phyloP scores from a whole-genome alignment of 2,113 vertebrate species.

The Calyptomena viridis region DNA sequence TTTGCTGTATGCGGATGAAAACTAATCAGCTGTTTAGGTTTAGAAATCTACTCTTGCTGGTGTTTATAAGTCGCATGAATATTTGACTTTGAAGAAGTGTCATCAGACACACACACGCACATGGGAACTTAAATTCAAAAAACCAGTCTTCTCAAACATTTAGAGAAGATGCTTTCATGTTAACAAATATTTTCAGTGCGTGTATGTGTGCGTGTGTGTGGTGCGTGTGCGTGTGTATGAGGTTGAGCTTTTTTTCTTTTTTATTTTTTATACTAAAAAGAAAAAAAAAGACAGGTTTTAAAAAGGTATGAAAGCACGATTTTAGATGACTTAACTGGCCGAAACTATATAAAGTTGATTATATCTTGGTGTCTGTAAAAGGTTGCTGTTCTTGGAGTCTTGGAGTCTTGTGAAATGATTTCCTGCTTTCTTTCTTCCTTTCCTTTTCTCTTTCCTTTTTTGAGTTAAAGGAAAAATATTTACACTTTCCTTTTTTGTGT shows the following conservation, averaged over 20 bases:
- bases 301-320: constrained; percentile 82
- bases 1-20: constrained; percentile 85
- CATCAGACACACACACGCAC: constrained; percentile 74
- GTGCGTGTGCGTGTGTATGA: constrained; percentile 33
- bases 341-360: constrained; percentile 78
- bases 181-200: constrained; percentile 73
- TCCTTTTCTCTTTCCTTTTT: constrained; percentile 67
- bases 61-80: constrained; percentile 90
- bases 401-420: constrained; percentile 80
- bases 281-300: constrained; percentile 81
- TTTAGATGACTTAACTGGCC: constrained; percentile 81
- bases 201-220: constrained; percentile 67
- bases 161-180: constrained; percentile 75
- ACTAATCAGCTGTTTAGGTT: constrained; percentile 88
- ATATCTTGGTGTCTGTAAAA: constrained; percentile 81
- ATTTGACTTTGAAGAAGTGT: constrained; percentile 84
- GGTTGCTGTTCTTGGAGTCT: constrained; percentile 82
- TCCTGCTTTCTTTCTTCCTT: constrained; percentile 75
- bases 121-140: constrained; percentile 61
- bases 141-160: constrained; percentile 72
- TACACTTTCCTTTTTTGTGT: constrained; percentile 78
- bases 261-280: constrained; percentile 78
- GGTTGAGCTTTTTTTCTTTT: constrained; percentile 75
- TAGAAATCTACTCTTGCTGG: constrained; percentile 85
- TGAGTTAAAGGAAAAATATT: constrained; percentile 56